Base-by-base conservation (phyloP, 2,888 invertebrate species). In the Epinotia demarniana region DNA sequence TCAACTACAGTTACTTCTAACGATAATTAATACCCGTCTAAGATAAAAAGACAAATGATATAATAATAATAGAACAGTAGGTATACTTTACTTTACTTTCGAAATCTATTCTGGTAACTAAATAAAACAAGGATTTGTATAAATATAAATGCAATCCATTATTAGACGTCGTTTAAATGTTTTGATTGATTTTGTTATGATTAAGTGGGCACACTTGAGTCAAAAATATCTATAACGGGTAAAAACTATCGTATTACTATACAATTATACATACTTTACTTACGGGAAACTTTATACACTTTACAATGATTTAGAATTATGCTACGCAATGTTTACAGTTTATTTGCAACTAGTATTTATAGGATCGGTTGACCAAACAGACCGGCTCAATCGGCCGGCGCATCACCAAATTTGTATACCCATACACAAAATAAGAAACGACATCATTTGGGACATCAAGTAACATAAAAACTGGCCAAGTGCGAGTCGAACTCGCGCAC, bases 291-390 rank as follows among this genome's bases (percentile, higher is more conserved):
- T 90, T 88, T 87, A 78, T 93, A 93, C 92, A 92, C 81, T 92
- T 91, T 93, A 93, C 92, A 92, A 85, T 84, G 80, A 84, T 91
- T 93, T 92, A 92, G 93, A 93, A 92, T 93, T 88, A 91, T 90
- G 86, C 91, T 93, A 93, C 93, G 93, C 92, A 89, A 88, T 87
- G 83, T 84, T 84, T 83, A 80, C 77, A 71, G 39, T 69, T 61
- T 53, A 62, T 57, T 67, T 39, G n/a, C 27, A 70, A 69, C 58
- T 75, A 27, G 18, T 49, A 49, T 62, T 27, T 64, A 43, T 63
- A 63, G 27, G 9, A 49, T 53, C 3, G 27, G n/a, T n/a, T 12
- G 13, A 60, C 16, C 12, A 8, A 23, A 58, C 13, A 61, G 0
- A 58, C 16, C 11, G 9, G n/a, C 0, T 5, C 12, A 55, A 57